Conservation (phyloP, 2,888 invertebrate species). For the Tachina fera region DNA sequence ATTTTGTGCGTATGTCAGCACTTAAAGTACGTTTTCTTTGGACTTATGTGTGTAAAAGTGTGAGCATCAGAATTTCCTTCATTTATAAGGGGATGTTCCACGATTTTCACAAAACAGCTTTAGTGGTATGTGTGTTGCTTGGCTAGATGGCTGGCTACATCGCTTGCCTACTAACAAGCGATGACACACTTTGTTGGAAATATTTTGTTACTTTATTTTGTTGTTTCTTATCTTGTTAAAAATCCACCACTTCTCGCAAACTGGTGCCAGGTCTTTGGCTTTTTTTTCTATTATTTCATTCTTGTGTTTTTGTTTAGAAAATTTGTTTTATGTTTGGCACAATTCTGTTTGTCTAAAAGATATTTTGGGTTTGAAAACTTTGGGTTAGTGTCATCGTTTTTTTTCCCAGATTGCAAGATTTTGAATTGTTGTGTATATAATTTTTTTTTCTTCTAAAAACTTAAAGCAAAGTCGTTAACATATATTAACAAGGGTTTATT, state of each 20-base stretch:
- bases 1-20: conserved; percentile 66
- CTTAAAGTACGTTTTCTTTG: conserved; percentile 27
- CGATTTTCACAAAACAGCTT: conserved; percentile 33
- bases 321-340: conserved; percentile 39
- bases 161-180: conserved; percentile 57
- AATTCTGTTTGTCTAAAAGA: conserved; percentile 42
- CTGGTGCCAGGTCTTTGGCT: conserved; percentile 45
- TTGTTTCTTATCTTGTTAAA: conserved; percentile 65
- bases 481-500: conserved; percentile 71
- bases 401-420: conserved; percentile 13
- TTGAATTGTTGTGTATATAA: not conserved
- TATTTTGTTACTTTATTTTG: conserved; percentile 15
- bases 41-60: not conserved
- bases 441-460: conserved; percentile 37
- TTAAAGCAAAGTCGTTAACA: conserved; percentile 69
- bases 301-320: conserved; percentile 22
- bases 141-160: conserved; percentile 5
- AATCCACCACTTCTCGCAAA: conserved; percentile 65
- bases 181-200: conserved; percentile 62
- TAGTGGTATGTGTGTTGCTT: conserved; percentile 26
- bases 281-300: conserved; percentile 19
- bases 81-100: conserved; percentile 64
- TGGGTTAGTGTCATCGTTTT: conserved; percentile 6
- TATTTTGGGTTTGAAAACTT: conserved; percentile 26
- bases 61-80: conserved; percentile 29